phyloP scores from a whole-genome alignment of 1,140 invertebrate species.

The Orchesella cincta region DNA sequence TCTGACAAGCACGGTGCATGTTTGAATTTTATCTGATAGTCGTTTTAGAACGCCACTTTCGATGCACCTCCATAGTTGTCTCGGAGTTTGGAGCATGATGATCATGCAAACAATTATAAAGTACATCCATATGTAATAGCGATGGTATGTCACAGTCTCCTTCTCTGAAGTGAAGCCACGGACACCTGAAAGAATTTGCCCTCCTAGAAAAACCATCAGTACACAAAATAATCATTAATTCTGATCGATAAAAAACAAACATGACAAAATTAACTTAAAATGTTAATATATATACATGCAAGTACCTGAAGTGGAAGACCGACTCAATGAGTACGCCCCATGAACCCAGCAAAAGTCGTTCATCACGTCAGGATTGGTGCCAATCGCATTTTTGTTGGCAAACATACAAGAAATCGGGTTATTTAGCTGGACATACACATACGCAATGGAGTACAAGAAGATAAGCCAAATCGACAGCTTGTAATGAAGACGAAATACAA shows the following conservation, averaged over 20 bases:
- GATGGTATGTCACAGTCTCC: background rate
- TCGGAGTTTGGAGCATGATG: background rate
- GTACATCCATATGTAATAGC: slow-evolving; percentile 9
- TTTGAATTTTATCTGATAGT: background rate
- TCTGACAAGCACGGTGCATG: background rate
- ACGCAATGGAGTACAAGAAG: slow-evolving; percentile 49
- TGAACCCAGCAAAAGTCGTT: slow-evolving; percentile 2
- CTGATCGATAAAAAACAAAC: too few species aligned
- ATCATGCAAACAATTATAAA: background rate
- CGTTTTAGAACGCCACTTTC: background rate
- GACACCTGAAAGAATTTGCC: background rate
- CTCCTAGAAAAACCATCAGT: background rate
- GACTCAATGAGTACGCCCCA: background rate
- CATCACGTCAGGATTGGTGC: background rate
- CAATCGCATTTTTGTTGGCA: background rate
- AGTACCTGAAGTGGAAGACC: background rate
- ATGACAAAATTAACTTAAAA: too few species aligned
- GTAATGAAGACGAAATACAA: slow-evolving; percentile 58
- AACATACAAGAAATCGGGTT: slow-evolving; percentile 3
- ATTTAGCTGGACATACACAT: background rate
- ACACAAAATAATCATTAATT: background rate
- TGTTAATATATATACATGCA: too few species aligned
- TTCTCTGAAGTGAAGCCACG: background rate
- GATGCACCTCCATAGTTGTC: background rate
- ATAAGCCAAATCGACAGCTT: slow-evolving; percentile 56